These are phyloP conservation scores for Rhodinocichla rosea DNA, from an alignment of 2,113 vertebrate species.

Conservation along the genomic window DNA sequence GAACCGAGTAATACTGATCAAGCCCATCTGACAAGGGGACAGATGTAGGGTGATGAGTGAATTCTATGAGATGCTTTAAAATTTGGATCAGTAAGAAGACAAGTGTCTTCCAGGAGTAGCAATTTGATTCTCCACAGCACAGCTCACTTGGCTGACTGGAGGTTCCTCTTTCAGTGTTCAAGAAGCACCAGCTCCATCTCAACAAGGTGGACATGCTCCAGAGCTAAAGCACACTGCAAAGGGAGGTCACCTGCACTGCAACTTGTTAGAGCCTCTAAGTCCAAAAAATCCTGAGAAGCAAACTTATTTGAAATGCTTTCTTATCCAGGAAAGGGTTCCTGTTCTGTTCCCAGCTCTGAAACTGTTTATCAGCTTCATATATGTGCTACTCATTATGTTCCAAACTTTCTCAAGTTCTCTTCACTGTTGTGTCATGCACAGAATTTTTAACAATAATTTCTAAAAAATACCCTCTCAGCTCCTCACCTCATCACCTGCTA, in stretches of 20 bases:
- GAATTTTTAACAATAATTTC: neutral
- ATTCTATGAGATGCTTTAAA: constrained; percentile 10
- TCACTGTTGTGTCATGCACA: neutral
- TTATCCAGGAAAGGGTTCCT: neutral
- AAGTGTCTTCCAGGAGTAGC: neutral
- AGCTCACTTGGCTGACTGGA: neutral
- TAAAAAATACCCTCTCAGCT: neutral
- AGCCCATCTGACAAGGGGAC: constrained; percentile 43
- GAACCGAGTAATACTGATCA: constrained; percentile 41
- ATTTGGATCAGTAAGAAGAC: constrained; percentile 1
- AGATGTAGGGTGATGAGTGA: constrained; percentile 42
- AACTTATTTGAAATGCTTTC: neutral
- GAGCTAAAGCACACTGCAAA: neutral
- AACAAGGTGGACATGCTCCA: neutral
- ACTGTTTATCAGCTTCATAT: neutral
- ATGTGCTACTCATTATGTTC: accelerated
- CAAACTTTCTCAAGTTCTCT: neutral
- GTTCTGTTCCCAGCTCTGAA: neutral
- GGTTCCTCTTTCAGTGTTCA: neutral
- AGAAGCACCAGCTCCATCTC: neutral
- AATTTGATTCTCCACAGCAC: neutral
- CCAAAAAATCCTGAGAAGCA: neutral
- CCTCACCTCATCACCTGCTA: neutral
- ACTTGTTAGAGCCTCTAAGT: neutral
- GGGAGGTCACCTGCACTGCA: neutral